A percentile compares a stretch with the other conserved stretches of the same genome.
Evolutionary conservation across 1,140 invertebrate genomes (phyloP).

Genomic region (Pinna nobilis): DNA sequence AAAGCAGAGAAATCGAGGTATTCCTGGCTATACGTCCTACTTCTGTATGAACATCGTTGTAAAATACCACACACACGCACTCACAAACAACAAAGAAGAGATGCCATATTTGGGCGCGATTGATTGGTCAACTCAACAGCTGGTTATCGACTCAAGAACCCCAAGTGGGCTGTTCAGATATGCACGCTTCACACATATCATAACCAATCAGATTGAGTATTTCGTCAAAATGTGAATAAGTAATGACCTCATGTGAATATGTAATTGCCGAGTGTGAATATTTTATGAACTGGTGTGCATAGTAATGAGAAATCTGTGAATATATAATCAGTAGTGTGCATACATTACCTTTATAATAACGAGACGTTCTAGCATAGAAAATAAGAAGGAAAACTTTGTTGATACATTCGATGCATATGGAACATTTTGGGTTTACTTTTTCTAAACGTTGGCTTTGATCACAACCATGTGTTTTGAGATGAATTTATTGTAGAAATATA

Average conservation of each 20-base stretch:
- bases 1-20: slow-evolving; percentile 4
- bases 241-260: slow-evolving; percentile 37
- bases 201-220: slow-evolving; percentile 25
- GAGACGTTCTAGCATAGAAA: no score
- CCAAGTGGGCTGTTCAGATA: slow-evolving; percentile 44
- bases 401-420: no score
- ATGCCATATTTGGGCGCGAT: slow-evolving; percentile 63
- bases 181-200: slow-evolving; percentile 33
- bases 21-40: slow-evolving; percentile 7
- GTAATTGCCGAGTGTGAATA: slow-evolving; percentile 39
- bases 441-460: no score
- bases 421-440: no score
- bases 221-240: not conserved
- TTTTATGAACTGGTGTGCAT: slow-evolving; percentile 23
- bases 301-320: slow-evolving; percentile 17
- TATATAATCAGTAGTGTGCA: not conserved
- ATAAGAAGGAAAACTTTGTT: no score
- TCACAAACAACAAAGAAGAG: slow-evolving; percentile 63
- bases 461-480: no score
- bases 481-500: no score
- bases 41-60: slow-evolving; percentile 44
- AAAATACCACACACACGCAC: slow-evolving; percentile 57
- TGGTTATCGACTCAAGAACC: slow-evolving; percentile 21
- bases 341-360: no score
- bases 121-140: slow-evolving; percentile 52